Percentiles rank a stretch among this genome's conserved stretches.
phyloP scores from a whole-genome alignment of 2,888 invertebrate species.

The Drosophila kambysellisi region DNA sequence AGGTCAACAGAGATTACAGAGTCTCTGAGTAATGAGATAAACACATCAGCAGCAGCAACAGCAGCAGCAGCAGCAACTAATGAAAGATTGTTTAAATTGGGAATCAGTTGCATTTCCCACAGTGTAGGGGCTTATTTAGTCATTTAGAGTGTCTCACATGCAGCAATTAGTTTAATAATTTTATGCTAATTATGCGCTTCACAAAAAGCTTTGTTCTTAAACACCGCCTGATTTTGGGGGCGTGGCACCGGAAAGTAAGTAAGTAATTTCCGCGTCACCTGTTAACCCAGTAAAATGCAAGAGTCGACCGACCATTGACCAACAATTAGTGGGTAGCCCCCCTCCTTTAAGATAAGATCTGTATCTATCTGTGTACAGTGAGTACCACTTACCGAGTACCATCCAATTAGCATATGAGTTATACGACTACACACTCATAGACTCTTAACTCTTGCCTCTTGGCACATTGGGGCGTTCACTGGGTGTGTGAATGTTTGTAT shows the following conservation, averaged over 20 bases:
- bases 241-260: slow-evolving; percentile 44
- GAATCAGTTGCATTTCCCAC: slow-evolving; percentile 71
- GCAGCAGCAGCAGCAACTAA: slow-evolving; percentile 36
- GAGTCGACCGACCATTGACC: slow-evolving; percentile 63
- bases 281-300: slow-evolving; percentile 69
- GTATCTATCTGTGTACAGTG: slow-evolving; percentile 38
- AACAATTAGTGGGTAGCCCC: slow-evolving; percentile 62
- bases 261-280: slow-evolving; percentile 68
- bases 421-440: slow-evolving; percentile 8
- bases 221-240: slow-evolving; percentile 47
- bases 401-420: slow-evolving; percentile 68
- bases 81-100: slow-evolving; percentile 46
- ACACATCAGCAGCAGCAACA: background rate
- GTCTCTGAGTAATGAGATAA: slow-evolving; percentile 54
- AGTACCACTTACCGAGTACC: slow-evolving; percentile 50
- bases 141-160: slow-evolving; percentile 57
- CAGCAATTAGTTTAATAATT: slow-evolving; percentile 73
- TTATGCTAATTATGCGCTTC: slow-evolving; percentile 69
- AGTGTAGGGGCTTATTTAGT: slow-evolving; percentile 38
- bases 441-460: slow-evolving; percentile 3
- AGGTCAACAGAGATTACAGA: slow-evolving; percentile 16
- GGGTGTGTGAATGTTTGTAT: slow-evolving; percentile 61
- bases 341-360: slow-evolving; percentile 42
- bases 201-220: slow-evolving; percentile 49
- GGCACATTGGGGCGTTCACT: slow-evolving; percentile 42